Evolutionary conservation across 2,888 invertebrate species (phyloP).

Genomic region (Acleris laterana): DNA sequence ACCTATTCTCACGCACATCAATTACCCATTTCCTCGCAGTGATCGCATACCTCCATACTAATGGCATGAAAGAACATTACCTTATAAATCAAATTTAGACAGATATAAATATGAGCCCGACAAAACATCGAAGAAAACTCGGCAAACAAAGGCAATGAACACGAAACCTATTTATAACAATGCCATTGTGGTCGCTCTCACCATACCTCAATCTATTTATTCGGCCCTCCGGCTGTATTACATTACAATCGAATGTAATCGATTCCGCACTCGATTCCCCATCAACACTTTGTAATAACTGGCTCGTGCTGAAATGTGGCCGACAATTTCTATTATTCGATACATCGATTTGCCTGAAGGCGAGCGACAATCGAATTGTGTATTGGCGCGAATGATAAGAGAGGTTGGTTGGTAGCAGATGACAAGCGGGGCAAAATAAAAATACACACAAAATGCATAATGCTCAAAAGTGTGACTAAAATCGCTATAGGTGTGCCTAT

Average conservation of each 20-base stretch:
- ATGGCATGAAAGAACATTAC: no score
- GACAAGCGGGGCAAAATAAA: no score
- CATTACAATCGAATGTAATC: conserved; percentile 37
- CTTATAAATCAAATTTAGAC: no score
- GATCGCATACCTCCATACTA: no score
- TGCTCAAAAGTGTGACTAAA: no score
- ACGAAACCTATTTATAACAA: conserved; percentile 31
- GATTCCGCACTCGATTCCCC: conserved; percentile 36
- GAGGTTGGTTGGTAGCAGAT: no score
- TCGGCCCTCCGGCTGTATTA: conserved; percentile 34
- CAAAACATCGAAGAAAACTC: conserved; percentile 8
- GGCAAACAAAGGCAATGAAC: conserved; percentile 14
- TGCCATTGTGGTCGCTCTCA: conserved; percentile 25
- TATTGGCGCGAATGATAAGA: neutral
- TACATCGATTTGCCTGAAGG: conserved; percentile 28
- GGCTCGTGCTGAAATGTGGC: conserved; percentile 25
- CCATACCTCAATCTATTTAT: conserved; percentile 37
- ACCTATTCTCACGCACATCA: no score
- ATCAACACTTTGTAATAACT: conserved; percentile 37
- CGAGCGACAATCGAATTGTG: conserved; percentile 23
- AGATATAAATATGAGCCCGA: neutral
- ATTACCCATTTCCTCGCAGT: no score
- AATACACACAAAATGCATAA: no score
- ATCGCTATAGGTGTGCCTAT: no score
- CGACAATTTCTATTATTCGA: conserved; percentile 38